phyloP scores from a whole-genome alignment of 1,140 invertebrate genomes.

The Sitophilus oryzae region DNA sequence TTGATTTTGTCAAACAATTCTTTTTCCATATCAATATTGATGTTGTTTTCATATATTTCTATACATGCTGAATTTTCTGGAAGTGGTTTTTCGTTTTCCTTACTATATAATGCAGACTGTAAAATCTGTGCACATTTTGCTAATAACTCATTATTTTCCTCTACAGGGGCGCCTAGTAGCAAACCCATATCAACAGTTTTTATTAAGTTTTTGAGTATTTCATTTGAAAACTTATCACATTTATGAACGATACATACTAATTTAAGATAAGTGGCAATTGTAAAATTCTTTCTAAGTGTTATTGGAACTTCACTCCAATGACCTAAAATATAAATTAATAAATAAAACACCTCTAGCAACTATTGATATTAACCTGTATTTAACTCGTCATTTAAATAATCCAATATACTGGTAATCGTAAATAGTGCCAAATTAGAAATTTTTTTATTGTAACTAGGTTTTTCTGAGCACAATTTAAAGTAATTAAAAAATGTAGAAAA shows the following conservation, averaged over 20 bases:
- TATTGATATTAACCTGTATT: constrained; percentile 29
- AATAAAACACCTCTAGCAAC: not conserved
- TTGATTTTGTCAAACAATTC: constrained; percentile 30
- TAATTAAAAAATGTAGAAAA: not conserved
- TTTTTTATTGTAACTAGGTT: not conserved
- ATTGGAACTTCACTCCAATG: constrained; percentile 52
- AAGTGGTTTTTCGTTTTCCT: not conserved
- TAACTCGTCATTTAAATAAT: constrained; percentile 40
- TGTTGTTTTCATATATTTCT: no score
- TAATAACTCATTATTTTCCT: constrained; percentile 47
- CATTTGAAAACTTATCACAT: constrained; percentile 13
- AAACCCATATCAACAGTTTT: constrained; percentile 75
- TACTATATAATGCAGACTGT: constrained; percentile 18
- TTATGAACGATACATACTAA: constrained; percentile 28
- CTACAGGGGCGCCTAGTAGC: constrained; percentile 68
- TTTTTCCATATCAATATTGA: not conserved
- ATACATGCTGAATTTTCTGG: no score
- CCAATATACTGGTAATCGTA: constrained; percentile 36
- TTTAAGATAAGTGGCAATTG: constrained; percentile 44
- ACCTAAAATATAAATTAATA: constrained; percentile 16
- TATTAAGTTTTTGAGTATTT: constrained; percentile 51
- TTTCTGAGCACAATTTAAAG: not conserved
- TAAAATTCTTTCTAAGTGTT: constrained; percentile 38
- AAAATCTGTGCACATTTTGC: constrained; percentile 49
- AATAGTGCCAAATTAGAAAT: constrained; percentile 18